Evolutionary conservation across 1,140 invertebrate genomes (phyloP), one percentile per base, ranked within the genome.

Genomic region (Mactra quadrangularis): DNA sequence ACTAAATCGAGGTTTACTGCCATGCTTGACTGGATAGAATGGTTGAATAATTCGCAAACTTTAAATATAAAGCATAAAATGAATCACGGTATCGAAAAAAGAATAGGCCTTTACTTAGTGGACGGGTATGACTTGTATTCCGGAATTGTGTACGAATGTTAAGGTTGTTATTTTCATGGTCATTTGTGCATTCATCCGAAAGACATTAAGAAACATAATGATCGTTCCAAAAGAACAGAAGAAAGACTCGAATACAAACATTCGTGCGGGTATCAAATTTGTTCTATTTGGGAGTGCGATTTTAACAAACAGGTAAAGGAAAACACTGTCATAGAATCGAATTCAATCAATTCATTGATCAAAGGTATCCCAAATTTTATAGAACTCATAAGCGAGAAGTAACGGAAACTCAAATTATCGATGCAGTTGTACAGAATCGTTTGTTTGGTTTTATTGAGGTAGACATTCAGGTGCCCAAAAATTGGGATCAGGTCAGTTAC

Each of bases 1-100:
- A 47, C 1, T 1, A 11, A 3, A 15, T 3, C 45, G 13, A 70
- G 25, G 38, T 47, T 41, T 25, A 50, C 22, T 2, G 7, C 55
- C 3, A 57, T 57, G 55, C 31, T 57, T 57, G 55, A 57, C 17
- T 57, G 55, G 55, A 70, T 70, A 41, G 64, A 70, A 22, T 70
- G 64, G 64, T 27, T 70, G 25, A 50, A 45, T 70, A 9, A 50
- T 50, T 47, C 64, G n/a, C 41, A 70, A 17, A 50, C 25, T 7
- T 7, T 38, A 15, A 50, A 29, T 41, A 70, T 70, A 1, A 11
- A 70, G 50, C 64, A 70, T 27, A 70, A 50, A 41, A 45, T 70
- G 38, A 70, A 50, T 50, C 3, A 3, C 11, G 64, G 60, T n/a
- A 17, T 1, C 4, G 38, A 70, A 70, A 19, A 25, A 13, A 22